Base-by-base conservation (phyloP, 2,113 vertebrate genomes). In the Phaetusa simplex region DNA sequence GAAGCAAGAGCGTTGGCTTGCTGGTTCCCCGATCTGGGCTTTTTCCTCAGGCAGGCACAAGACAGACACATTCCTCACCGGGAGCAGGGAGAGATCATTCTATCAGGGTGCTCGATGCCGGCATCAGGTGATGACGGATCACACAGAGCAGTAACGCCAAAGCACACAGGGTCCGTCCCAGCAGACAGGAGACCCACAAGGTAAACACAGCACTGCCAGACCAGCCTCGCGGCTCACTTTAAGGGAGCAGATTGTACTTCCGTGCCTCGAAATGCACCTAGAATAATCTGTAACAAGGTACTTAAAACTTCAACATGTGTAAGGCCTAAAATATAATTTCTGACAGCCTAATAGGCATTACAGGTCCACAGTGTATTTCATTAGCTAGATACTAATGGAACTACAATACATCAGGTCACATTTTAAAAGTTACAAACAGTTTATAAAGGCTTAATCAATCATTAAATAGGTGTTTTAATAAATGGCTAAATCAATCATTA, bases 371-470 rank as follows among this genome's bases (percentile, higher is more conserved):
- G 36, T 7, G 43, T 84, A 8, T 87, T 95, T 91, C 80, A 97
- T 88, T 87, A 95, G 55, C 72, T 40, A 8, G 86, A 79, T 84
- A 43, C 86, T 97, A 90, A 90, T 47, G 30, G 64, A 86, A 56
- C 81, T 91, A 70, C 64, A 70, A 40, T 53, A 58, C 17, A 84
- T 20, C 64, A 81, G 80, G 80, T 84, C 72, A 59, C 47, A 15
- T 43, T 93, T 86, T 86, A n/a, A 6, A 93, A 95, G 72, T 95
- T 71, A 30, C 82, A 86, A 88, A 92, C 40, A 84, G 76, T 92
- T 97, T 85, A 82, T 62, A 95, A 93, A 90, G 52, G 65, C 24
- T 95, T 88, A 84, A 91, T 88, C 82, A 71, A 65, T 96, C 95
- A 87, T 87, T 90, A 91, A 89, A 79, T 24, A 82, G 84, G 78